Percentiles rank a stretch among this genome's conserved stretches.
These are phyloP conservation scores for Herpailurus yagouaroundi DNA, from an alignment of 2,113 vertebrate species.

Conservation along the genomic window DNA sequence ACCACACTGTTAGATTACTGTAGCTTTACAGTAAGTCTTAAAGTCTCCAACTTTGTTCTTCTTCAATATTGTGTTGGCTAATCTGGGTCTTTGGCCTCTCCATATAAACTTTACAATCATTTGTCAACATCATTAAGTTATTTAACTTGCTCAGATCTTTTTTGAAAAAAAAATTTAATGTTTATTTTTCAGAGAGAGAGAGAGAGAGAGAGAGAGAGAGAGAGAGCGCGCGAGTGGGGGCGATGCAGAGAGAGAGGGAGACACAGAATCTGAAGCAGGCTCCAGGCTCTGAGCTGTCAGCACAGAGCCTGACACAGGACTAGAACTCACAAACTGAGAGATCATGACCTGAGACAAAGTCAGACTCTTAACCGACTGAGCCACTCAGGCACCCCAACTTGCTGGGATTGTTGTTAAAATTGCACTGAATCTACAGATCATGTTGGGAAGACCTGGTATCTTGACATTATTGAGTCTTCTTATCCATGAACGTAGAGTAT, in stretches of 20 bases:
- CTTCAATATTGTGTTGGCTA: neutral
- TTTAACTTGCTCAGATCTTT: too few species aligned
- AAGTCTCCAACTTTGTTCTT: neutral
- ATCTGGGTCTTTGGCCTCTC: neutral
- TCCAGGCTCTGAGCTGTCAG: too few species aligned
- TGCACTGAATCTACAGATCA: neutral
- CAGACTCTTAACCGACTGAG: too few species aligned
- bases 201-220: too few species aligned
- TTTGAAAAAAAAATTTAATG: too few species aligned
- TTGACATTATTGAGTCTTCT: neutral
- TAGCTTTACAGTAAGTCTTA: neutral
- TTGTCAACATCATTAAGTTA: neutral
- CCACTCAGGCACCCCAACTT: too few species aligned
- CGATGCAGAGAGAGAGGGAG: too few species aligned
- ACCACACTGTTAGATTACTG: neutral
- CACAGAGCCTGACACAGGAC: too few species aligned
- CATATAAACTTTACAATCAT: neutral
- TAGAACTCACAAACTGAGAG: too few species aligned
- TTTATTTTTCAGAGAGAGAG: too few species aligned
- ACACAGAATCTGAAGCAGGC: too few species aligned
- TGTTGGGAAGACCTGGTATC: neutral
- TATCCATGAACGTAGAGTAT: neutral
- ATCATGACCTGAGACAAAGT: too few species aligned
- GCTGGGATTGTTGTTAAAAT: neutral
- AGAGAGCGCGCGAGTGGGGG: accelerated